Base-by-base conservation (phyloP, 1,140 invertebrate species). In the Idris sp. region DNA sequence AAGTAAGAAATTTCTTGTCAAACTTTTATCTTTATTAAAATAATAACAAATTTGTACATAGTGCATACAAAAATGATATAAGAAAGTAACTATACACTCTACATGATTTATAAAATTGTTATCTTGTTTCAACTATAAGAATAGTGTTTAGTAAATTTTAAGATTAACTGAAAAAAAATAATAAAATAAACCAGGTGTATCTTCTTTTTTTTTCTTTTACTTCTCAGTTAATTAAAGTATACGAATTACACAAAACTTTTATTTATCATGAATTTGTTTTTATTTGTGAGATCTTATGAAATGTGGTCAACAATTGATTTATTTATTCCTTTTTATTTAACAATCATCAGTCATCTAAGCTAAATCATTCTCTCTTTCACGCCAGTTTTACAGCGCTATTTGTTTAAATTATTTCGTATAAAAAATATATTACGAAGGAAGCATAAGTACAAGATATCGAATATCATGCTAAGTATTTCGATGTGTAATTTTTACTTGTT, bases 391-490 rank as follows among this genome's bases (percentile, higher is more conserved):
- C 43, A 64, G 31, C 64, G 53, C 11, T 58, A 18, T 30, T 74
- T 74, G 15, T 46, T 73, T 78, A 79, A 79, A 77, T 62, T 69
- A 68, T 46, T 51, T 79, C 35, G 61, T 81, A 81, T 81, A 81
- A 79, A 81, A 82, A 81, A 81, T 81, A 81, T 54, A 81, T 79
- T 71, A 76, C 44, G 41, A 67, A 54, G 76, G 74, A 79, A 81
- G 76, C 74, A 79, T 81, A 81, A 83, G 71, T 81, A 83, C 76
- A 62, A 78, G 44, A 74, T 56, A 41, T 64, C 36, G 26, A 48
- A 56, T 48, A 62, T 62, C 19, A 62, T 53, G 56, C 53, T 67
- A 49, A 38, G 18, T 61, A 40, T 61, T 58, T 74, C 54, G 71
- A 74, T 74, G 71, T 67, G 14, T 48, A 28, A 48, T 26, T 43